Evolutionary conservation across 64 coral and sea anemone species (phyloP).

Genomic region (Actinia tenebrosa): DNA sequence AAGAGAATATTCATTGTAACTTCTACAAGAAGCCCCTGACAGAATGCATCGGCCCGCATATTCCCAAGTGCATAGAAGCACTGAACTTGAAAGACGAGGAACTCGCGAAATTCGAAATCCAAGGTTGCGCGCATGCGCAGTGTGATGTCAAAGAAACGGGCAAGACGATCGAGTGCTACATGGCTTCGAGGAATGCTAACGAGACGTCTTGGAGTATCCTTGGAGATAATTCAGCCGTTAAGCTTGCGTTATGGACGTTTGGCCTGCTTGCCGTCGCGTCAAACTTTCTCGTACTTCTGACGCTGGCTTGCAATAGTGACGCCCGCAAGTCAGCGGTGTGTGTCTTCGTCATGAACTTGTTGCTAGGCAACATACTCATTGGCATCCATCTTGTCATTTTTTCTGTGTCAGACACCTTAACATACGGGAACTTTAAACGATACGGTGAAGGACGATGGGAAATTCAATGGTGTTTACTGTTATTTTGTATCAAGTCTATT

Average conservation of each 20-base stretch:
- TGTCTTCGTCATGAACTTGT: constrained; percentile 89
- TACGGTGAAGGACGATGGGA: constrained; percentile 75
- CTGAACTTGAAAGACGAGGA: constrained; percentile 63
- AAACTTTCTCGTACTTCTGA: constrained; percentile 71
- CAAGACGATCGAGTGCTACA: constrained; percentile 28
- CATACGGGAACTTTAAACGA: constrained; percentile 52
- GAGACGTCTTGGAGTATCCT: constrained; percentile 67
- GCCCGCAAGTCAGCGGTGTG: constrained; percentile 69
- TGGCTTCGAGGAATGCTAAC: constrained; percentile 31
- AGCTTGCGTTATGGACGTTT: constrained; percentile 90
- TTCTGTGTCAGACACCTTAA: constrained; percentile 69
- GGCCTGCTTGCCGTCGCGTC: constrained; percentile 77
- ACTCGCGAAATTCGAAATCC: constrained; percentile 51
- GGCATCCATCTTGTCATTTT: constrained; percentile 70
- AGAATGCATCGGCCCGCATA: constrained; percentile 30
- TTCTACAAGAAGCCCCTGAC: constrained; percentile 61
- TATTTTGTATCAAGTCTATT: constrained; percentile 76
- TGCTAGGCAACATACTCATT: constrained; percentile 77
- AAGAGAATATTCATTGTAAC: constrained; percentile 70
- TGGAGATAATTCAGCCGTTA: constrained; percentile 77
- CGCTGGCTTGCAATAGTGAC: constrained; percentile 70
- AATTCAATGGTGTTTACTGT: constrained; percentile 58
- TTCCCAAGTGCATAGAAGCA: constrained; percentile 46
- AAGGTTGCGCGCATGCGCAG: constrained; percentile 53
- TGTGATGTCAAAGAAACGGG: constrained; percentile 68